A percentile compares a stretch with the other conserved stretches of the same genome.
Conservation (phyloP, 2,113 vertebrate genomes). For the Ctenodactylus gundi region DNA sequence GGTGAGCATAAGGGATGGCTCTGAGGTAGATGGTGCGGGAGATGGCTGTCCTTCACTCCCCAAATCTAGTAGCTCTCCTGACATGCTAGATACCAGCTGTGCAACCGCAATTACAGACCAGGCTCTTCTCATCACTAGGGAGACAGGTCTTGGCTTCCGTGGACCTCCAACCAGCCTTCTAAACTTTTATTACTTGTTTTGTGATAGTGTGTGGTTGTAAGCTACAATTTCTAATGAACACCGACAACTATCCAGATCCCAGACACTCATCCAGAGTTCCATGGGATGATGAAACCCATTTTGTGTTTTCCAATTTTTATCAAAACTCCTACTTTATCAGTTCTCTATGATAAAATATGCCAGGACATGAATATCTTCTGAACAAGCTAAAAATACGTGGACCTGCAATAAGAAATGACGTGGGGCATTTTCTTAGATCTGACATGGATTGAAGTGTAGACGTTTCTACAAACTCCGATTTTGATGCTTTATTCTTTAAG, state of each 20-base stretch:
- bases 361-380: not conserved
- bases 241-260: not conserved
- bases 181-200: not conserved
- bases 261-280: not conserved
- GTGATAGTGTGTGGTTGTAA: not conserved
- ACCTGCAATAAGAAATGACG: not conserved
- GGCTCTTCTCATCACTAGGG: not conserved
- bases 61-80: not conserved
- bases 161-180: not conserved
- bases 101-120: fast-evolving
- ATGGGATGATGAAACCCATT: not conserved
- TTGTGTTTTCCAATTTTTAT: not conserved
- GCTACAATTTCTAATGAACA: not conserved
- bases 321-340: not conserved
- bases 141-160: fast-evolving
- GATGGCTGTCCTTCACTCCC: not conserved
- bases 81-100: not conserved
- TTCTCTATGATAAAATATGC: not conserved
- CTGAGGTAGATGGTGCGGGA: not conserved
- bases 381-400: not conserved
- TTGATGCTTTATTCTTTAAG: not conserved
- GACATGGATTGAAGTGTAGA: not conserved
- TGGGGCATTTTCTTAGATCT: not conserved
- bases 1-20: not conserved
- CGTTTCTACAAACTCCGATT: not conserved